Evolutionary conservation across 1,140 invertebrate genomes (phyloP).

Genomic region (Lucilia cuprina): DNA sequence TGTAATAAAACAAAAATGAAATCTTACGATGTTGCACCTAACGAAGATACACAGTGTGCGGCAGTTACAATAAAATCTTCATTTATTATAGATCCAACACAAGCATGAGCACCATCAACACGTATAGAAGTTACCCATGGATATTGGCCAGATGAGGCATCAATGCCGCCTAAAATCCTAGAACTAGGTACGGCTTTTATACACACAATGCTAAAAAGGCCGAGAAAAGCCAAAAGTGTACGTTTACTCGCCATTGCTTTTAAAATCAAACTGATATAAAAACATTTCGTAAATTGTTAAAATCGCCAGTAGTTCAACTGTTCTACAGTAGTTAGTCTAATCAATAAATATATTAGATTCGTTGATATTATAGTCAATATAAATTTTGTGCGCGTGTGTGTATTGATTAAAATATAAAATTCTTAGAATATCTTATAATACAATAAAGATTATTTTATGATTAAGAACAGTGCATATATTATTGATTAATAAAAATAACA

Average conservation of each 20-base stretch:
- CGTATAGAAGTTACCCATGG: conserved; percentile 52
- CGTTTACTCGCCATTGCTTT: conserved; percentile 50
- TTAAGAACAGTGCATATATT: background rate
- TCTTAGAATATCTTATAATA: background rate
- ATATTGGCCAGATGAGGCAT: conserved; percentile 43
- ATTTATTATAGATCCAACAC: conserved; percentile 43
- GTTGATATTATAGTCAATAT: background rate
- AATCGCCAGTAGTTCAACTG: background rate
- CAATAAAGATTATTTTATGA: background rate
- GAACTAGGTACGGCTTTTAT: background rate
- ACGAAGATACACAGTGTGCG: conserved; percentile 48
- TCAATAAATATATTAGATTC: background rate
- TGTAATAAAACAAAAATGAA: too few relatives aligned
- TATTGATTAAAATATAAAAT: too few relatives aligned
- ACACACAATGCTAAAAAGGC: background rate
- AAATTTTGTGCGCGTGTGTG: background rate
- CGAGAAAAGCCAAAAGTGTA: conserved; percentile 32
- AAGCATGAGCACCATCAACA: conserved; percentile 46
- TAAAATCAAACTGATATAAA: conserved; percentile 49
- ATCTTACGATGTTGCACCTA: conserved; percentile 49
- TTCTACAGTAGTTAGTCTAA: background rate
- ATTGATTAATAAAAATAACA: too few relatives aligned
- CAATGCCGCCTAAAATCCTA: conserved; percentile 49
- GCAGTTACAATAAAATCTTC: conserved; percentile 45
- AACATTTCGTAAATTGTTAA: background rate